Base-by-base conservation (phyloP, 2,888 invertebrate species). In the Nemapogon koenigi region DNA sequence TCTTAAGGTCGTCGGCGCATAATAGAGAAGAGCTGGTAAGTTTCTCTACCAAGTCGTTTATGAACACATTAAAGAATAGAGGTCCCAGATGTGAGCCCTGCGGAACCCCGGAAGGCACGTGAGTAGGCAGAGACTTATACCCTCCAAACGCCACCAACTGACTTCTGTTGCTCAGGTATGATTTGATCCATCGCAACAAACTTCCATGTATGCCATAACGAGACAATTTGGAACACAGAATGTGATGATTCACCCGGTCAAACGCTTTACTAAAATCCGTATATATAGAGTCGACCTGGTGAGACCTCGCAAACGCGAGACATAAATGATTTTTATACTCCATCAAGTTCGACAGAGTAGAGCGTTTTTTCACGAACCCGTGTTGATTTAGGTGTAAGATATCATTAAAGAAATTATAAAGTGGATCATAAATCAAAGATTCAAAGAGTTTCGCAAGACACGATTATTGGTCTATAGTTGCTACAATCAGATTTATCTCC, bases 201-300 rank as follows among this genome's bases (percentile, higher is more conserved):
- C 32, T 14, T 3, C 13, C 14, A 8, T 25, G 29, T n/a, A 29
- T 11, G 7, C 29, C 29, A 11, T 32, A 32, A 2, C 2, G 3
- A n/a, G 4, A 16, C 32, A 39, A 14, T 26, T 43, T 41, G n/a
- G 17, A 13, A 14, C 29, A 33, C 1, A 42, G 37, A 4, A 39
- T 14, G 6, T 2, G 8, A 8, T 42, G 38, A 22, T 41, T 39
- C 1, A 43, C 38, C 19, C 28, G 37, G 25, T 46, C 46, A 37
- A 45, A 47, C 2, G 46, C 47, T 16, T 46, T 46, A 7, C 29
- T 32, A 16, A 47, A 46, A 18, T 47, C 46, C 6, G 44, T 45
- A 28, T 47, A 45, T 2, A 44, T 38, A 6, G 41, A 33, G 22
- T 45, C 43, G 1, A 46, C 38, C 25, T 40, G 35, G 11, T 13